phyloP scores from a whole-genome alignment of 1,140 invertebrate genomes.

The Drosophila tristis region DNA sequence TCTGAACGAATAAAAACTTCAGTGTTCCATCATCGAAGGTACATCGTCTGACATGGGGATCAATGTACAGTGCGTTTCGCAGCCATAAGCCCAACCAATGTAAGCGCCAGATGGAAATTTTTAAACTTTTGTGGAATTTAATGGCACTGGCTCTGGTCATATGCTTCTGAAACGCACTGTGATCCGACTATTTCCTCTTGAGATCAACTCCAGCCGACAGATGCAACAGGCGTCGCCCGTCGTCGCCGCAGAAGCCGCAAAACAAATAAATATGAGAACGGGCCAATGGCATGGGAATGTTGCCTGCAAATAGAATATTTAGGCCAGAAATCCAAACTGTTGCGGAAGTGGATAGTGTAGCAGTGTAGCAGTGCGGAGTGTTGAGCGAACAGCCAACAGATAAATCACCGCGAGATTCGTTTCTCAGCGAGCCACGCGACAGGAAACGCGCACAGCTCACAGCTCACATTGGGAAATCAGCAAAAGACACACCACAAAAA shows the following conservation, averaged over 20 bases:
- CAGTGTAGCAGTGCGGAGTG: not conserved
- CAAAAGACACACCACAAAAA: not conserved
- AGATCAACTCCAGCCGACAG: constrained; percentile 34
- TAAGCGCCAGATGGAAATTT: too few species aligned
- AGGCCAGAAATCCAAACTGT: constrained; percentile 37
- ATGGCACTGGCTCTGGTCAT: not conserved
- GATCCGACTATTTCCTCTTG: constrained; percentile 4
- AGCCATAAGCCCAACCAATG: too few species aligned
- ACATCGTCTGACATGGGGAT: too few species aligned
- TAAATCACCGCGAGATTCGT: constrained; percentile 29
- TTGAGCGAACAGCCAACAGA: constrained; percentile 22
- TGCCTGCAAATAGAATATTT: constrained; percentile 52
- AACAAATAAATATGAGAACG: constrained; percentile 53
- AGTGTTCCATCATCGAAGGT: not conserved
- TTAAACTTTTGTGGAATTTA: too few species aligned
- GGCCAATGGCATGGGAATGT: not conserved
- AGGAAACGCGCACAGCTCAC: constrained; percentile 31
- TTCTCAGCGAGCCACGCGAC: constrained; percentile 39
- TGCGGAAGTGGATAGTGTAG: constrained; percentile 39
- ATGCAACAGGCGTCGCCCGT: constrained; percentile 17
- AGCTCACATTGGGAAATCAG: constrained; percentile 30
- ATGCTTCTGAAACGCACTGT: constrained; percentile 6
- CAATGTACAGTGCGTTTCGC: too few species aligned
- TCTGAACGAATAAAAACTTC: constrained; percentile 37
- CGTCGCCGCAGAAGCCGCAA: constrained; percentile 10